Evolutionary conservation across 1,140 invertebrate species (phyloP), one percentile per base, ranked within the genome.

Genomic region (Nasonia longicornis): DNA sequence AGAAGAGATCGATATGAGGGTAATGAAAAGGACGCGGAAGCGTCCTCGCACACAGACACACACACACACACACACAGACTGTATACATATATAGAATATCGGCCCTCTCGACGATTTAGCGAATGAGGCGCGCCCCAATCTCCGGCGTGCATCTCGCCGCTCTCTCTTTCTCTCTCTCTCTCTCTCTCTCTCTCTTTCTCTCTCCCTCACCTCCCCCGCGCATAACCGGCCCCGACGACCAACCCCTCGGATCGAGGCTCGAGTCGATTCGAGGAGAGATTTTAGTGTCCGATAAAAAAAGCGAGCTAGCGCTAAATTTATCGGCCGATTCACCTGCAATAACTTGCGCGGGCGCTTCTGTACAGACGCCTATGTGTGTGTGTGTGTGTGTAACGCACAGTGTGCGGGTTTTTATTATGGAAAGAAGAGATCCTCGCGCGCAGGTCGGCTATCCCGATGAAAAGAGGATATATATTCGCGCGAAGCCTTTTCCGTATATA

Each of bases 21-120:
- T 58, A 79, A 79, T 71, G 77, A 79, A 71, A 42, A 79, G 63
- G 77, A 78, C 45, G 67, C 67, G 45, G 67, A 79, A 79, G 69
- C 67, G 26, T 67, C 76, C 8, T 4, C 52, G 45, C 45, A 58
- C 52, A 26, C 26, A 26, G 0, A 26, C 26, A 26, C 26, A 26
- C 26, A 26, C 26, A 26, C 26, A 26, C 0, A 58, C 52, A 7
- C 52, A 20, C 2, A 42, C 38, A 42, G 7, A 42, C 6, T 35
- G 8, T 10, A 42, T 10, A 42, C 7, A 42, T 42, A 42, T 42
- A 42, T 20, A 58, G 20, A 58, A 58, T 58, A 31, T 16, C 29
- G 52, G 52, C 63, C 31, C 26, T 38, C 71, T 73, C 52, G 73
- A 64, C 73, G 52, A 76, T 76, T 76, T 76, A 64, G 74, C 16